Base-by-base conservation (phyloP, 2,797 vertebrate species). In the Neostethus bicornis region DNA sequence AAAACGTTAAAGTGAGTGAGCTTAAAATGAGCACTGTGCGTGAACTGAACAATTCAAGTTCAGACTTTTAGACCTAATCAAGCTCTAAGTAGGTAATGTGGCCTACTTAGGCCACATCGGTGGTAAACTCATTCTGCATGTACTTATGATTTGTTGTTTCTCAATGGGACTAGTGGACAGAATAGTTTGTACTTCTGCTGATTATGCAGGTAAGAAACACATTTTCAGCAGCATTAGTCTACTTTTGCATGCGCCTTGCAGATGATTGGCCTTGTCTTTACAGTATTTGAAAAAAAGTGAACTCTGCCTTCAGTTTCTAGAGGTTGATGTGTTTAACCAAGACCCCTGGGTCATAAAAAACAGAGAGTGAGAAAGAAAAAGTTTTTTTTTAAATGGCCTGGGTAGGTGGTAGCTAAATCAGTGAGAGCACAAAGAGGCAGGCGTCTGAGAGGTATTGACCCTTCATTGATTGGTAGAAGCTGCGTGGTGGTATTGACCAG, bases 391-490 rank as follows among this genome's bases (percentile, higher is more conserved):
- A 45, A 57, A 46, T 77, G 79, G 82, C 80, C 73, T 61, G 79
- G 88, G 80, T 85, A 85, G 91, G 88, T 86, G 90, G 88, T 87
- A 89, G 90, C 91, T 92, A 93, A 92, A 92, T 93, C 91, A 92
- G 91, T 83, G 86, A 72, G 80, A 82, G 88, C 89, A 90, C 88
- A 92, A 91, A 92, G 91, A 92, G 88, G 89, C 90, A 90, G 90
- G 90, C 86, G 90, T 92, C 92, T 92, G 91, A 91, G 86, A 91
- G 90, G 89, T 93, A 93, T 93, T 93, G 91, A 93, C 90, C 90
- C 89, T 84, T 63, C 86, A 92, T 93, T 85, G 92, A 93, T 92
- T 81, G 73, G 60, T 86, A 91, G 89, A 87, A 86, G 88, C 89
- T 86, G 90, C 88, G 74, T 87, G 87, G 82, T 81, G 85, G 85